A percentile compares a stretch with the other conserved stretches of the same genome.
Evolutionary conservation across 1,140 invertebrate genomes (phyloP).

Genomic region (Campoletis sonorensis): DNA sequence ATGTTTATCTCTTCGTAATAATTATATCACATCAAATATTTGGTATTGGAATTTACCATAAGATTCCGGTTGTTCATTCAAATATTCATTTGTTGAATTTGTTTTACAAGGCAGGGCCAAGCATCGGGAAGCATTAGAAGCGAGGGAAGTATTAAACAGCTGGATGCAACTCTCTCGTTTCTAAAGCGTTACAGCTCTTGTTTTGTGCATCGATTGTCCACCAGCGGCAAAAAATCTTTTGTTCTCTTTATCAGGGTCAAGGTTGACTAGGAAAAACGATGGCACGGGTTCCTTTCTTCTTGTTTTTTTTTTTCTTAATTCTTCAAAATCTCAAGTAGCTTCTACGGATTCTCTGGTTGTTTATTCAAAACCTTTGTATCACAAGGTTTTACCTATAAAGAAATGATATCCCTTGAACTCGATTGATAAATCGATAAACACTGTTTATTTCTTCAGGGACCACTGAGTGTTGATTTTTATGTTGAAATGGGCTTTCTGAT

Average conservation of each 20-base stretch:
- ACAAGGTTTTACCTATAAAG: not conserved
- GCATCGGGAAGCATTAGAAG: not conserved
- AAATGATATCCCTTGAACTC: not conserved
- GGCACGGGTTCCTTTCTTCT: conserved; percentile 16
- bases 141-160: not conserved
- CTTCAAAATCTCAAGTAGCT: not conserved
- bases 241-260: conserved; percentile 44
- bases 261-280: conserved; percentile 13
- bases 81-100: not conserved
- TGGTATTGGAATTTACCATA: not conserved
- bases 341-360: not conserved
- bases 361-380: not conserved
- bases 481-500: not conserved
- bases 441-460: not conserved
- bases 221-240: conserved; percentile 24
- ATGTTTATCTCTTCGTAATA: too few species aligned
- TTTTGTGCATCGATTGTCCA: conserved; percentile 18
- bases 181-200: not conserved
- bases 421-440: not conserved
- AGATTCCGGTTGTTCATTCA: not conserved
- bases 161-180: conserved; percentile 1
- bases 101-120: not conserved
- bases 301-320: conserved; percentile 42
- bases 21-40: not conserved
- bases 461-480: too few species aligned